Evolutionary conservation across 2,797 vertebrate genomes (phyloP), one percentile per base, ranked within the genome.

Genomic region (Acanthopagrus latus): DNA sequence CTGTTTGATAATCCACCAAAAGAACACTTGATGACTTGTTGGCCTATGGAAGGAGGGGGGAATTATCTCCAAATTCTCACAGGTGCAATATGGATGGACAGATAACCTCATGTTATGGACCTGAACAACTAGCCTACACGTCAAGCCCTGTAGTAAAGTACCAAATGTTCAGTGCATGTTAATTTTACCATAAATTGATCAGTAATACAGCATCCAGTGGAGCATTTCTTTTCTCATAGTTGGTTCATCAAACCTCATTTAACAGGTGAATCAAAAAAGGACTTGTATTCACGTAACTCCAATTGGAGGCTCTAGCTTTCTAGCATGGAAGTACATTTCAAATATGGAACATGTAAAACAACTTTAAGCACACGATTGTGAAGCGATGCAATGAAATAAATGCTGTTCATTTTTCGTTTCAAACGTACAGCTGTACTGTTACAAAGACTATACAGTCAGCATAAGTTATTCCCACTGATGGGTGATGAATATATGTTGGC

Each of bases 401-500:
- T n/a, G 25, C 13, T 38, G 16, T 41, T 68, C 23, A 25, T 58
- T 43, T 72, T 41, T 71, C 29, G 25, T 58, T 43, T 72, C 25
- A 69, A 57, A 46, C 48, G 14, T 18, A 67, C 63, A 63, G 7
- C 21, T 7, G 17, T 18, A 47, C 52, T 60, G 14, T 38, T 43
- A 75, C 71, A 60, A 71, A 70, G 43, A 76, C 29, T 47, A 29
- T 70, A 57, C 18, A 75, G 71, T 76, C 43, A 68, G 41, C 84
- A 6, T 21, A 62, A 20, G 44, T 52, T 66, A 81, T 67, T 78
- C 38, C 63, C 71, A 66, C 59, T 73, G 56, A 74, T 77, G 55
- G 58, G 62, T 16, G 76, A 77, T 80, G 33, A 76, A 52, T 83
- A 59, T 47, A 81, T 67, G 83, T 62, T 71, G 7, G 74, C 74